A percentile compares a stretch with the other conserved stretches of the same genome.
phyloP scores from a whole-genome alignment of 2,113 vertebrate genomes.

The Tinamus guttatus region DNA sequence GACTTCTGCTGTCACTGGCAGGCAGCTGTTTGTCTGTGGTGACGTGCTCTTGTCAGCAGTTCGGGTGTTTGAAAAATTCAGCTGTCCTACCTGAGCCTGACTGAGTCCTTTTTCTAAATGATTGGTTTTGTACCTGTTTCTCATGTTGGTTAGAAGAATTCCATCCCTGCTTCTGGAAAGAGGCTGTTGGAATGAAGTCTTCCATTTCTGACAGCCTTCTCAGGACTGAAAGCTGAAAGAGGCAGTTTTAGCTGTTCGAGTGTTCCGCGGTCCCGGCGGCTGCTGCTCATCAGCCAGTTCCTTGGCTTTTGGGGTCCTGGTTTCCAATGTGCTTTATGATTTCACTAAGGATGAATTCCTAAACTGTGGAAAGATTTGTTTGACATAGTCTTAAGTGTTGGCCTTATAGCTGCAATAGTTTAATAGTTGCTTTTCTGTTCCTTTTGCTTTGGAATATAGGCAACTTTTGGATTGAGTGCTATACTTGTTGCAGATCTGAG shows the following conservation, averaged over 20 bases:
- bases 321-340: background rate
- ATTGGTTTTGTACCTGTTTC: background rate
- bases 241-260: background rate
- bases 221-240: background rate
- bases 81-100: background rate
- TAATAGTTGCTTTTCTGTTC: background rate
- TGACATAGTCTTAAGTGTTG: slow-evolving; percentile 25
- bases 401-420: background rate
- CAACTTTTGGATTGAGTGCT: background rate
- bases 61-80: background rate
- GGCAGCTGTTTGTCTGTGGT: background rate
- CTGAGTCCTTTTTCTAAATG: background rate
- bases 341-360: background rate
- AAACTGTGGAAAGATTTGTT: slow-evolving; percentile 6
- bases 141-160: background rate
- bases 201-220: rapidly evolving
- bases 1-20: background rate
- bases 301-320: background rate
- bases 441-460: background rate
- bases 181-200: background rate
- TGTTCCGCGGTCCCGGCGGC: background rate
- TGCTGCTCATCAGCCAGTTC: background rate
- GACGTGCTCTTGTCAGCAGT: background rate
- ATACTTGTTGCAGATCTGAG: background rate
- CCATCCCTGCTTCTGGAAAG: background rate